Evolutionary conservation across 2,113 vertebrate species (phyloP).

Genomic region (Erinaceus europaeus): DNA sequence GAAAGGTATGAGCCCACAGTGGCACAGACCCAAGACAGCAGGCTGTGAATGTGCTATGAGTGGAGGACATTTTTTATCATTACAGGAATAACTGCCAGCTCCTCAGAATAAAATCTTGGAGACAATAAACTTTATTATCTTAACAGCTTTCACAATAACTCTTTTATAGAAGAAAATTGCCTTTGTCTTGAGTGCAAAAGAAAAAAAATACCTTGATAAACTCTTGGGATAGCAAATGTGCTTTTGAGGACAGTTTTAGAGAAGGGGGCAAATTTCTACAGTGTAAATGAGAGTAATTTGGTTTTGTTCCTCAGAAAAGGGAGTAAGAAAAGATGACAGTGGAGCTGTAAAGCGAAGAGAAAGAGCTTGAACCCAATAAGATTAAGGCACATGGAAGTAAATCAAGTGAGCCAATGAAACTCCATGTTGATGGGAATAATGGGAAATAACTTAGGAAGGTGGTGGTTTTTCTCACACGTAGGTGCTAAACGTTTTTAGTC

Average conservation of each 20-base stretch:
- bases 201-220: conserved; percentile 22
- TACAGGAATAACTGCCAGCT: background rate
- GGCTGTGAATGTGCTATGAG: background rate
- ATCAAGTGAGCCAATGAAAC: accelerated
- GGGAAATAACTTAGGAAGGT: background rate
- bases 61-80: conserved; percentile 33
- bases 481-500: background rate
- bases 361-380: background rate
- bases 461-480: background rate
- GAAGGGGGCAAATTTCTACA: background rate
- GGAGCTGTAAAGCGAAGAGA: background rate
- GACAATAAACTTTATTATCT: conserved; percentile 36
- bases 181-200: conserved; percentile 36
- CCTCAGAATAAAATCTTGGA: conserved; percentile 33
- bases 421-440: no score
- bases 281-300: conserved; percentile 23
- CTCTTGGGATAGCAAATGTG: conserved; percentile 1
- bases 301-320: conserved; percentile 20
- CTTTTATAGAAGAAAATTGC: conserved; percentile 47
- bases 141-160: conserved; percentile 26
- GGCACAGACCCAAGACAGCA: conserved; percentile 9
- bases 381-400: background rate
- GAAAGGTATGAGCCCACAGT: conserved; percentile 5
- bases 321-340: background rate
- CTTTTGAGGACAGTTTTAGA: conserved; percentile 16